A percentile compares a stretch with the other conserved stretches of the same genome.
These are phyloP conservation scores for Apodemus agrarius DNA, from an alignment of 2,797 vertebrate genomes.

Conservation along the genomic window DNA sequence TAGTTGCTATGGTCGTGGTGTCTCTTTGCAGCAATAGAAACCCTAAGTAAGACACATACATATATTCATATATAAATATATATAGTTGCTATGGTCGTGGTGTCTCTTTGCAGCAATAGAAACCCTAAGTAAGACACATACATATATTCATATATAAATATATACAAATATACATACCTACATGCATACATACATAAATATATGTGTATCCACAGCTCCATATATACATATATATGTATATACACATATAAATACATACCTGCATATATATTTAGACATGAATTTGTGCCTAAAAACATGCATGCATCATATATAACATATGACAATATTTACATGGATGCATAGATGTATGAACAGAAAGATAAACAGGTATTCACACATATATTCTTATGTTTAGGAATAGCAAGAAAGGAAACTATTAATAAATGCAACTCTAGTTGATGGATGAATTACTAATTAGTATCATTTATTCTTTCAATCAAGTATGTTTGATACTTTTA, in stretches of 20 bases:
- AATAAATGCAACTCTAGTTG: neutral
- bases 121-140: neutral
- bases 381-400: neutral
- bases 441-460: constrained; percentile 1
- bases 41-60: neutral
- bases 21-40: neutral
- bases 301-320: neutral
- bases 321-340: neutral
- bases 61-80: neutral
- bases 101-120: neutral
- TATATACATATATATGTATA: neutral
- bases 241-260: neutral
- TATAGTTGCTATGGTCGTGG: neutral
- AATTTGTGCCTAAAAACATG: neutral
- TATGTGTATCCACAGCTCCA: neutral
- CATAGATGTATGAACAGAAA: neutral
- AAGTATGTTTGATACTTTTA: constrained; percentile 13
- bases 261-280: neutral
- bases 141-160: too few species aligned
- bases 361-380: neutral
- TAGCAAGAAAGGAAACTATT: neutral
- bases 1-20: neutral
- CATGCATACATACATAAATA: neutral
- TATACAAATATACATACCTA: neutral
- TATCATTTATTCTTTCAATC: neutral